Base-by-base conservation (phyloP, 2,888 invertebrate genomes). In the Sinhomidia bicolor region DNA sequence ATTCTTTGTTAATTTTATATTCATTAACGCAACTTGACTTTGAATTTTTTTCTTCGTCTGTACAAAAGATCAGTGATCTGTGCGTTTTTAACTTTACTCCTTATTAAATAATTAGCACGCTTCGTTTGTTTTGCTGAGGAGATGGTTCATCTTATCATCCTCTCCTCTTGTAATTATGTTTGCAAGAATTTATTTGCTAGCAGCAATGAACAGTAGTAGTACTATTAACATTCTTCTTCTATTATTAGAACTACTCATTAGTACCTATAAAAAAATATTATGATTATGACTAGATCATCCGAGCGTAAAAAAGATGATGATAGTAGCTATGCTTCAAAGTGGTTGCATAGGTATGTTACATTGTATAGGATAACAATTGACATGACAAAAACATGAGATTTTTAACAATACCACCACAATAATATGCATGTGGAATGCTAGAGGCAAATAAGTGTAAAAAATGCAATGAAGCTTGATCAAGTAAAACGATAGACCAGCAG, bases 391-490 rank as follows among this genome's bases (percentile, higher is more conserved):
- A 57, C 57, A 57, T 29, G 60, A 79, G 57, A 79, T 78, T 51
- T 60, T 32, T 20, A 60, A 60, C 79, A 79, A 79, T 79, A 47
- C 41, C 60, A 79, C 17, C 44, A 9, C 3, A 14, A n/a, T n/a
- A n/a, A n/a, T n/a, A n/a, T n/a, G n/a, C n/a, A n/a, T n/a, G n/a
- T n/a, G n/a, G n/a, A n/a, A n/a, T n/a, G 74, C 74, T 47, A 47
- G 3, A 54, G 76, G 32, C 54, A 76, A 26, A 51, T n/a, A 17
- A 29, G 65, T 65, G 29, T 54, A 80, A 62, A 29, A 36, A n/a
- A 29, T 14, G 54, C 85, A 65, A 85, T 85, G 78, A 85, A 78
- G 85, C 65, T 57, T 76, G 14, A 20, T 12, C 12, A 41, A 23
- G 47, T 65, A n/a, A 44, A 74, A 29, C 23, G 20, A 44, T 68